Conservation (phyloP, 1,140 invertebrate genomes). For the Whitmania pigra region DNA sequence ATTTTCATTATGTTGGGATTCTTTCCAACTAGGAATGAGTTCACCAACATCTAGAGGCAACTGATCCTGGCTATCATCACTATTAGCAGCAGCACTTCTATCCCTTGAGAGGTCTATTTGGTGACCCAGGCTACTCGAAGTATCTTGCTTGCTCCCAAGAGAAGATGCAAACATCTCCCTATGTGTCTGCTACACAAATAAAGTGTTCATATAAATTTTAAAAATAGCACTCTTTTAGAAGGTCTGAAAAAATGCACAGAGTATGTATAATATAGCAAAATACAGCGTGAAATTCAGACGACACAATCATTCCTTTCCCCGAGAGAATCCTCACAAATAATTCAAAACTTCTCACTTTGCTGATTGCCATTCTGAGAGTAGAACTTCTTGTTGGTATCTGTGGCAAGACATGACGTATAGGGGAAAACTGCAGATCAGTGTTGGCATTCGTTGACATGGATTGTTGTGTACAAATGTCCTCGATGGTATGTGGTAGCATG, state of each 20-base stretch:
- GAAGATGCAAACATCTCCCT: slow-evolving; percentile 4
- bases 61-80: neutral
- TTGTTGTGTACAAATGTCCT: slow-evolving; percentile 6
- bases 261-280: neutral
- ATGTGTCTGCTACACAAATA: neutral
- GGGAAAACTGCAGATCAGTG: neutral
- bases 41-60: neutral
- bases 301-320: neutral
- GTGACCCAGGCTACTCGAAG: neutral
- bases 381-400: slow-evolving; percentile 15
- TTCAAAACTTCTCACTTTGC: slow-evolving; percentile 13
- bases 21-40: too few species aligned
- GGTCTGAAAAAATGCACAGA: neutral
- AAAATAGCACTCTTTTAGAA: neutral
- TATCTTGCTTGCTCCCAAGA: neutral
- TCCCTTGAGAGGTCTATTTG: neutral
- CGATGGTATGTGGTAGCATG: slow-evolving; percentile 4
- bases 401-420: slow-evolving; percentile 18
- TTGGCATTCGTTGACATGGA: neutral
- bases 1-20: too few species aligned
- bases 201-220: neutral
- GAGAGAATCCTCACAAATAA: neutral
- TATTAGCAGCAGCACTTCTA: neutral
- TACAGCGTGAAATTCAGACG: neutral
- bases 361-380: slow-evolving; percentile 16